A percentile compares a stretch with the other conserved stretches of the same genome.
Evolutionary conservation across 2,888 invertebrate genomes (phyloP).

Genomic region (Belgica antarctica): DNA sequence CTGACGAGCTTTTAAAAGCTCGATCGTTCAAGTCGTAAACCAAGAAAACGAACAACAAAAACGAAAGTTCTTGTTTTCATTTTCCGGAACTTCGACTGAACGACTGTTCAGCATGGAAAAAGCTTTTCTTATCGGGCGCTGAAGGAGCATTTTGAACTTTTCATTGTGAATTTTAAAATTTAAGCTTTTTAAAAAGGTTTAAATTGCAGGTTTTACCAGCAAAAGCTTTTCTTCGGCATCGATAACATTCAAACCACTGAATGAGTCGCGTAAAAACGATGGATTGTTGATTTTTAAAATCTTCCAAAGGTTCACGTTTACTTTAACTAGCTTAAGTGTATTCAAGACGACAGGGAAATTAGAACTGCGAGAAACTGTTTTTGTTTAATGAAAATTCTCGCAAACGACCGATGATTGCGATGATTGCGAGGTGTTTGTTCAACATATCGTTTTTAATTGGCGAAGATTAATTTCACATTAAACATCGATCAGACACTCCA

Average conservation of each 20-base stretch:
- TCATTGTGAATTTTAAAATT: constrained; percentile 2
- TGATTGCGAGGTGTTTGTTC: too few species aligned
- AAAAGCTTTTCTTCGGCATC: constrained; percentile 34
- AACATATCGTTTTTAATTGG: too few species aligned
- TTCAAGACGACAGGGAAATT: too few species aligned
- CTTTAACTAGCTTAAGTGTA: too few species aligned
- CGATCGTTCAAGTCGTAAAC: constrained; percentile 25
- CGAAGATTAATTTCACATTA: too few species aligned
- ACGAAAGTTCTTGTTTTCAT: too few species aligned
- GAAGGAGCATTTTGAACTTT: constrained; percentile 36
- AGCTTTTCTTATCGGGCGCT: constrained; percentile 19
- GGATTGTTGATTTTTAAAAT: constrained; percentile 24
- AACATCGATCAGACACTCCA: too few species aligned
- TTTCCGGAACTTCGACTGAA: background rate
- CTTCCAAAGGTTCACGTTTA: too few species aligned
- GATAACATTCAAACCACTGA: constrained; percentile 19
- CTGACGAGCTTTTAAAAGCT: background rate
- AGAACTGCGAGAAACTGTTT: too few species aligned
- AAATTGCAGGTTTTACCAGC: constrained; percentile 26
- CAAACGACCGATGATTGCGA: too few species aligned
- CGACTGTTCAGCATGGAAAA: too few species aligned
- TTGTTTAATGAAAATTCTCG: too few species aligned
- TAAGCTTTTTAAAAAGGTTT: background rate
- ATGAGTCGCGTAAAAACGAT: background rate
- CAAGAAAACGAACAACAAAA: constrained; percentile 29